Evolutionary conservation across 2,888 invertebrate species (phyloP).

Genomic region (Dyspetes luteomarginatus): DNA sequence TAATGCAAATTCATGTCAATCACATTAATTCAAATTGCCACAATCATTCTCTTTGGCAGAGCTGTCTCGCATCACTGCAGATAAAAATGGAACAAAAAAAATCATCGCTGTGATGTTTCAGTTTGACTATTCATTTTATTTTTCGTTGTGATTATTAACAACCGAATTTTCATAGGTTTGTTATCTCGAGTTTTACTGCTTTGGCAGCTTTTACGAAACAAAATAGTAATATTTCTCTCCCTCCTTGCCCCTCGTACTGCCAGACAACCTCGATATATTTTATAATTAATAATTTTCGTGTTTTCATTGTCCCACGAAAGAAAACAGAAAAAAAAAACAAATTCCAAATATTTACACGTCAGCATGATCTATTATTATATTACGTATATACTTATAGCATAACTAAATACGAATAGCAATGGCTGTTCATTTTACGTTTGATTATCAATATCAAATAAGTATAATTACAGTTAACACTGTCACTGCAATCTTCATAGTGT

Average conservation of each 20-base stretch:
- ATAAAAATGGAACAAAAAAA: slow-evolving; percentile 23
- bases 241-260: slow-evolving; percentile 35
- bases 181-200: slow-evolving; percentile 50
- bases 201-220: slow-evolving; percentile 50
- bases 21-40: slow-evolving; percentile 2
- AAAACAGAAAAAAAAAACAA: no score
- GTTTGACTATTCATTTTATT: slow-evolving; percentile 32
- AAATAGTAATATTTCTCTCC: not conserved
- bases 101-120: slow-evolving; percentile 52
- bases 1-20: slow-evolving; percentile 28
- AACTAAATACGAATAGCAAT: slow-evolving; percentile 46
- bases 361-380: slow-evolving; percentile 58
- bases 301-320: slow-evolving; percentile 55
- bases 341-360: slow-evolving; percentile 59
- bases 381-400: slow-evolving; percentile 49
- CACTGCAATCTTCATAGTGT: slow-evolving; percentile 48
- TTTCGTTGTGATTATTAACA: slow-evolving; percentile 40
- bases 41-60: slow-evolving; percentile 57
- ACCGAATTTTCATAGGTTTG: slow-evolving; percentile 39
- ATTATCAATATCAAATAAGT: slow-evolving; percentile 52
- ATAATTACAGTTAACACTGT: slow-evolving; percentile 45
- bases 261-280: slow-evolving; percentile 33
- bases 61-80: slow-evolving; percentile 48
- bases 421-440: slow-evolving; percentile 53
- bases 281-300: slow-evolving; percentile 37